Percentiles rank a stretch among this genome's conserved stretches.
Evolutionary conservation across 2,888 invertebrate species (phyloP).

Genomic region (Beris morrisii): DNA sequence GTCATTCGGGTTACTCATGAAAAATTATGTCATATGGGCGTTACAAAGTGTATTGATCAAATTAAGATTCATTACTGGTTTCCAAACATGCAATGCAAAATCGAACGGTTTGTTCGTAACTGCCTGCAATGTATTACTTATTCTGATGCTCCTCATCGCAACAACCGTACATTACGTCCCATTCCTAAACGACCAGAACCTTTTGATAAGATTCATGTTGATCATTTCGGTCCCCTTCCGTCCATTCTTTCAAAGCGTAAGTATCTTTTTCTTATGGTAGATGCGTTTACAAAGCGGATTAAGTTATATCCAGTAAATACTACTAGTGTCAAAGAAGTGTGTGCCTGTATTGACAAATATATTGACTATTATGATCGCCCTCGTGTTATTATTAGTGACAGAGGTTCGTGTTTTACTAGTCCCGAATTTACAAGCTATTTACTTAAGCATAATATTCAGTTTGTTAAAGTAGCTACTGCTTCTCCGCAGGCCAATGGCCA

Average conservation of each 20-base stretch:
- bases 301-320: conserved; percentile 23
- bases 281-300: conserved; percentile 31
- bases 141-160: conserved; percentile 1
- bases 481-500: conserved; percentile 35
- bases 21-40: conserved; percentile 34
- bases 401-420: conserved; percentile 28
- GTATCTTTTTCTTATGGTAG: conserved; percentile 21
- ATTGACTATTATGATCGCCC: conserved; percentile 33
- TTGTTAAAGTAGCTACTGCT: conserved; percentile 32
- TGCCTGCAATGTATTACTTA: conserved; percentile 30
- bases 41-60: conserved; percentile 34
- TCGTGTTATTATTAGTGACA: conserved; percentile 29
- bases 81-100: conserved; percentile 23
- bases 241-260: conserved; percentile 26
- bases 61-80: conserved; percentile 37
- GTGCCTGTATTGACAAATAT: conserved; percentile 35
- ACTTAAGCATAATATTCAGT: conserved; percentile 20
- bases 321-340: conserved; percentile 31
- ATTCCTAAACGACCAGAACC: conserved; percentile 30
- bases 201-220: conserved; percentile 29
- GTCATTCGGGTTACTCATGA: conserved; percentile 35
- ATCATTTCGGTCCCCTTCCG: no score
- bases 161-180: conserved; percentile 8
- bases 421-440: conserved; percentile 28
- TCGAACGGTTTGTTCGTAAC: conserved; percentile 27